These are phyloP conservation scores for Tokudaia muenninki DNA, from an alignment of 2,797 vertebrate genomes.

Conservation along the genomic window DNA sequence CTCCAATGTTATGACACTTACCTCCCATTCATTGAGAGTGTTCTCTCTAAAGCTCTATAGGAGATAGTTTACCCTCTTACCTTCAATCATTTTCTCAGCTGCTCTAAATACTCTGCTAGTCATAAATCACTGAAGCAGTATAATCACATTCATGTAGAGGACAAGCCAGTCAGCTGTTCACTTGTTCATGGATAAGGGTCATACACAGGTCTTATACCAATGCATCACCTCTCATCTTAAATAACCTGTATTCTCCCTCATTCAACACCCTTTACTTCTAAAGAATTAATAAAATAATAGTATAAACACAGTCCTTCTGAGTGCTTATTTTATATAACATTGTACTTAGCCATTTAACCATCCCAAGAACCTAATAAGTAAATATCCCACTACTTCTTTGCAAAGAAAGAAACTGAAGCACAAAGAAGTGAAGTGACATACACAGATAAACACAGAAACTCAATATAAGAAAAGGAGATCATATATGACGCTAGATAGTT, in stretches of 20 bases:
- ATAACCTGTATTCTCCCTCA: neutral
- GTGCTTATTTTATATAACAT: neutral
- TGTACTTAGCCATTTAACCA: too few species aligned
- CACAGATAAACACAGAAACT: neutral
- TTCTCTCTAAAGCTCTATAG: neutral
- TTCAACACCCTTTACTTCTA: neutral
- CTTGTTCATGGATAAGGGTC: neutral
- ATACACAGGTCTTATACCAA: neutral
- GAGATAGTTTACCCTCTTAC: neutral
- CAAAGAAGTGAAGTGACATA: neutral
- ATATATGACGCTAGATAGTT: neutral
- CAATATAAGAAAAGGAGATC: neutral
- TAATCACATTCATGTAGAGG: too few species aligned
- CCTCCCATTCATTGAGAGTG: neutral
- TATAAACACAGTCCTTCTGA: neutral
- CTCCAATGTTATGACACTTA: rapidly evolving
- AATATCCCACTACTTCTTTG: neutral
- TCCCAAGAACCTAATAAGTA: neutral
- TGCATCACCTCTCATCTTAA: neutral
- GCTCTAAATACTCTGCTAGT: too few species aligned
- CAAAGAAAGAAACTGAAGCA: neutral
- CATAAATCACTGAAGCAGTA: neutral
- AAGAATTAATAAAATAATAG: neutral
- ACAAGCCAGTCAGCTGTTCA: neutral
- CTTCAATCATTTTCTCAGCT: neutral